A percentile compares a stretch with the other conserved stretches of the same genome.
Conservation (phyloP, 2,113 vertebrate species). For the Rana temporaria region DNA sequence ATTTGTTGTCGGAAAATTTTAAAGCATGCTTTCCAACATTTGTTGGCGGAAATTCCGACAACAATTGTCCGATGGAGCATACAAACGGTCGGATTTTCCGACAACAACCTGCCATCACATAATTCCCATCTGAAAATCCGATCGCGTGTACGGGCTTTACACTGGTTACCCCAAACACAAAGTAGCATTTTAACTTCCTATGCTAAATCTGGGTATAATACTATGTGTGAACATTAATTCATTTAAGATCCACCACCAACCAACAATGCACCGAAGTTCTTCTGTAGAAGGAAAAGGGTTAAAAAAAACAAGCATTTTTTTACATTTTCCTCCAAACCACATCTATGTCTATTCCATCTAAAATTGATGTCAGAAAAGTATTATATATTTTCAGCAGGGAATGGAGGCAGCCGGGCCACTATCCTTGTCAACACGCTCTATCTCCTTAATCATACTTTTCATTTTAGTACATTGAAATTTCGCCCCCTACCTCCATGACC, state of each 20-base stretch:
- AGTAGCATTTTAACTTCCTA: no score
- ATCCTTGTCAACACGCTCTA: constrained; percentile 83
- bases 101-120: no score
- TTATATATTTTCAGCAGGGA: constrained; percentile 88
- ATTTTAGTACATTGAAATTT: constrained; percentile 97
- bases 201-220: no score
- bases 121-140: no score
- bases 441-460: constrained; percentile 98
- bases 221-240: not conserved
- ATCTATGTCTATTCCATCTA: constrained; percentile 86
- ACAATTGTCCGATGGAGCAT: no score
- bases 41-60: no score
- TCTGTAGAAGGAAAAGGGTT: constrained; percentile 10
- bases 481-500: constrained; percentile 72
- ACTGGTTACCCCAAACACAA: no score
- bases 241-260: not conserved
- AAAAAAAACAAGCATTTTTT: constrained; percentile 47
- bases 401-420: constrained; percentile 85
- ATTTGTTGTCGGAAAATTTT: no score
- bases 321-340: constrained; percentile 70
- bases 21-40: no score
- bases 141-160: no score
- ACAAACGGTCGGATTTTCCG: no score
- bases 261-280: not conserved
- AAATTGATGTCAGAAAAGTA: constrained; percentile 88